These are phyloP conservation scores for Zenarchopterus dispar DNA, from an alignment of 2,797 vertebrate genomes.

Conservation along the genomic window DNA sequence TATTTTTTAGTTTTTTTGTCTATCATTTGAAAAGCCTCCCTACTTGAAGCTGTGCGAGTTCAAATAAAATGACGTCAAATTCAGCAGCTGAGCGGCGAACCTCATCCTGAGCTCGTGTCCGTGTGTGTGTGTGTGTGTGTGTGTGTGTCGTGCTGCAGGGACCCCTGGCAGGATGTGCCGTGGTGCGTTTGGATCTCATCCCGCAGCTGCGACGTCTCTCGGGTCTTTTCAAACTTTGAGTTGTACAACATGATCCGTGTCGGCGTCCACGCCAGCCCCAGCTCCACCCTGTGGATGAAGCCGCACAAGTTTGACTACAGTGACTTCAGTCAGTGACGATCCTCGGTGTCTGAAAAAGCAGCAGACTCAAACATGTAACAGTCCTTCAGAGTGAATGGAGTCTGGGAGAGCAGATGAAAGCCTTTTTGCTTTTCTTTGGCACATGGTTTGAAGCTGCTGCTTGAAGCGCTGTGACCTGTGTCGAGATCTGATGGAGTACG, in stretches of 20 bases:
- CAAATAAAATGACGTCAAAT: no score
- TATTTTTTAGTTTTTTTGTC: no score
- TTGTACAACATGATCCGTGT: slow-evolving; percentile 73
- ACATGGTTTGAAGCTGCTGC: background rate
- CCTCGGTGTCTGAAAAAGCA: background rate
- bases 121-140: no score
- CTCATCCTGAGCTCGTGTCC: background rate
- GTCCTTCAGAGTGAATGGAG: background rate
- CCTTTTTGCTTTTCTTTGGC: background rate
- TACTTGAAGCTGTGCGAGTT: no score
- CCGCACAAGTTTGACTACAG: slow-evolving; percentile 64
- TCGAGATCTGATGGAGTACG: background rate
- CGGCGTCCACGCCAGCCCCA: slow-evolving; percentile 52
- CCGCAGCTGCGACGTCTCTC: slow-evolving; percentile 71
- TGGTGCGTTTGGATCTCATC: slow-evolving; percentile 70
- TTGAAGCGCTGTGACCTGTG: background rate
- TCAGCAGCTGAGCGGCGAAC: background rate
- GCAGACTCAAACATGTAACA: background rate
- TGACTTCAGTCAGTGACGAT: slow-evolving; percentile 66
- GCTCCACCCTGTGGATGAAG: slow-evolving; percentile 53
- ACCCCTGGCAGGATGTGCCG: slow-evolving; percentile 70
- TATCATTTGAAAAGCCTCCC: no score
- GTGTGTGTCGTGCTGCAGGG: slow-evolving; percentile 39
- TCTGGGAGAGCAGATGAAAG: background rate
- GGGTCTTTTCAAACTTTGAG: slow-evolving; percentile 55